Evolutionary conservation across 2,888 invertebrate genomes (phyloP), one percentile per base, ranked within the genome.

Genomic region (Bombyx huttoni): DNA sequence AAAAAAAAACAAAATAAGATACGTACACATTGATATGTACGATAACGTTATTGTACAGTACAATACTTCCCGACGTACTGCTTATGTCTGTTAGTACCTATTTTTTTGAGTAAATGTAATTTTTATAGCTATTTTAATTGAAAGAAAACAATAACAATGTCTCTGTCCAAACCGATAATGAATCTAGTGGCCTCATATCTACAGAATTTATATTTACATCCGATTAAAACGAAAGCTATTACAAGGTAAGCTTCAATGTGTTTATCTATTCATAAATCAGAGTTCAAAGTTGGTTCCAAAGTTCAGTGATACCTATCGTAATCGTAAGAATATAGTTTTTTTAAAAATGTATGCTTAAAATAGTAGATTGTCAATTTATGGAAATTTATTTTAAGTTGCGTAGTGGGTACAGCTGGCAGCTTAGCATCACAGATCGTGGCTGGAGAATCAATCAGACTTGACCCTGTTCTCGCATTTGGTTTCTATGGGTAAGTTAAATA

Each of bases 151-250:
- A 34, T 0, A 33, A 89, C 76, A 70, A 93, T 93, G 93, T 84
- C 92, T 52, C 81, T 93, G 55, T 93, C 93, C 33, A 94, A 93
- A 78, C 94, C 94, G 9, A 69, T 94, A 52, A 91, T 93, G 75
- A 90, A 91, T 63, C 81, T 94, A 51, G 67, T 94, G 40, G 91
- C 92, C 50, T 90, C 91, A 47, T 96, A 95, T 81, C 91, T 95
- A 67, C 91, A 92, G 63, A 93, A 93, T 70, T 85, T 95, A 50
- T 94, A 94, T 71, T 90, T 91, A 56, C 91, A 93, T 78, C 95
- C 95, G 0, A 87, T 95, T 52, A 91, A 91, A 71, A 96, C 95
- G 1, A 94, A 94, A 87, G 92, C 94, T 46, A 80, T 95, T 51
- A 94, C 94, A 54, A 94, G 94, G 95, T 95, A 89, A 88, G 80